These are phyloP conservation scores for Serripes groenlandicus DNA, from an alignment of 2,888 invertebrate genomes.

Conservation along the genomic window DNA sequence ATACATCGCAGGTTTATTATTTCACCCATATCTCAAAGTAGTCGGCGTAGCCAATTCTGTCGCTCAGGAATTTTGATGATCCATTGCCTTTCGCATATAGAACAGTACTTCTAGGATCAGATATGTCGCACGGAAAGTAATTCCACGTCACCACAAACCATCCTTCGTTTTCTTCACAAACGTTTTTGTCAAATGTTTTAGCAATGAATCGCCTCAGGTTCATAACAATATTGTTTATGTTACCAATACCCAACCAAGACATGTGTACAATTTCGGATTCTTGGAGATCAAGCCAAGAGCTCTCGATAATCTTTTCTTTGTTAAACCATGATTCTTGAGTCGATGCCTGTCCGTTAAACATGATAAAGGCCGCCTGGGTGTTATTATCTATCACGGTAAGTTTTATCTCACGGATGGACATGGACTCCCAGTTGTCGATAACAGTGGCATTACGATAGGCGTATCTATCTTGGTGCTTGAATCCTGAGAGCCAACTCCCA, in stretches of 20 bases:
- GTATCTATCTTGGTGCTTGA: no score
- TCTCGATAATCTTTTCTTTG: neutral
- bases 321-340: neutral
- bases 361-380: neutral
- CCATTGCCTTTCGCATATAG: neutral
- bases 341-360: neutral
- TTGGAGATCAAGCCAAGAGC: neutral
- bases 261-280: neutral
- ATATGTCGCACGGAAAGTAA: neutral
- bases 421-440: neutral
- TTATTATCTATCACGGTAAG: neutral
- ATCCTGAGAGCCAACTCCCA: no score
- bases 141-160: neutral
- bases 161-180: neutral
- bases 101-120: neutral
- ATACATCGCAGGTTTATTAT: neutral
- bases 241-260: neutral
- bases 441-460: neutral
- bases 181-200: neutral
- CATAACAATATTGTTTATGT: neutral
- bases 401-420: neutral
- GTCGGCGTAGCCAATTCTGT: neutral
- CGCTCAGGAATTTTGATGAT: neutral
- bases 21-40: conserved; percentile 3
- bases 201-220: neutral